Evolutionary conservation across 2,113 vertebrate species (phyloP).

Genomic region (Theristicus caerulescens): DNA sequence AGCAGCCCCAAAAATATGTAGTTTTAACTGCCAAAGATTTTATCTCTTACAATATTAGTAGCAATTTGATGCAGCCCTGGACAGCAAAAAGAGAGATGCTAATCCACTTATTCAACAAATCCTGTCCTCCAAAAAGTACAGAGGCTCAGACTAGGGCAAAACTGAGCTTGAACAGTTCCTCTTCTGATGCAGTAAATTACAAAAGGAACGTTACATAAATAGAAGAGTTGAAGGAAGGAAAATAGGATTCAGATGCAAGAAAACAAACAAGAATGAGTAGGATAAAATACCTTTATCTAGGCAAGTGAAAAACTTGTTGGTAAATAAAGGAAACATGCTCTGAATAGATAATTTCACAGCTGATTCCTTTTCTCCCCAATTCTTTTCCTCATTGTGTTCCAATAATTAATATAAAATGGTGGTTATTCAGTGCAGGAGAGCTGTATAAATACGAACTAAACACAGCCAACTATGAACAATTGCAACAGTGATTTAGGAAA

Average conservation of each 20-base stretch:
- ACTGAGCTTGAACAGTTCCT: background rate
- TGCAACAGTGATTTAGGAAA: background rate
- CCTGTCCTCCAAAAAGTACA: background rate
- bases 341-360: background rate
- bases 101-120: conserved; percentile 50
- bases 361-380: background rate
- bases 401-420: background rate
- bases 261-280: conserved; percentile 9
- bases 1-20: background rate
- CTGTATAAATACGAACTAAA: background rate
- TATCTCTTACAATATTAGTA: conserved; percentile 47
- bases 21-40: conserved; percentile 45
- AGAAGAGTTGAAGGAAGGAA: background rate
- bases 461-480: background rate
- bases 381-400: background rate
- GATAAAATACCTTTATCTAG: background rate
- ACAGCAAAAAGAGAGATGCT: conserved; percentile 30
- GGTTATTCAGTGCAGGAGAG: background rate
- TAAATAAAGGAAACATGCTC: background rate
- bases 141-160: background rate
- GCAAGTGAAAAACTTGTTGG: background rate
- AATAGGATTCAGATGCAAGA: background rate
- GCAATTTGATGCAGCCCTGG: conserved; percentile 21
- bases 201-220: conserved; percentile 14
- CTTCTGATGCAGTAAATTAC: background rate